Conservation (phyloP, 1,140 invertebrate species). For the honey bee (Apis mellifera) region DNA sequence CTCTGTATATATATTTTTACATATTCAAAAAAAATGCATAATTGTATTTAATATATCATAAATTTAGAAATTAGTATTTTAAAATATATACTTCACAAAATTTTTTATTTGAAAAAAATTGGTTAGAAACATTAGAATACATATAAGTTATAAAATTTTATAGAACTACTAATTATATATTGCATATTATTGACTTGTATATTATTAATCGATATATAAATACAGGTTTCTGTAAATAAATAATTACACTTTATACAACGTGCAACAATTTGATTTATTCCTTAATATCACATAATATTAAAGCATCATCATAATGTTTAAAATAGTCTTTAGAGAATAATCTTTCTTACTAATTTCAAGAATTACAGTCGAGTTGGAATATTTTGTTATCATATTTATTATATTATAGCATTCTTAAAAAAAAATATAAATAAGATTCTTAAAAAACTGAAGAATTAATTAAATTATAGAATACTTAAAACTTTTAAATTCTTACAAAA, state of each 20-base stretch:
- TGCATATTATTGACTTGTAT: slow-evolving; percentile 22
- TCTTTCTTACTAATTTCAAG: neutral
- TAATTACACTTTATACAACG: slow-evolving; percentile 26
- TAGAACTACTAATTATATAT: slow-evolving; percentile 23
- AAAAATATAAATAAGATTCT: neutral
- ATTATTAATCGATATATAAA: slow-evolving; percentile 16
- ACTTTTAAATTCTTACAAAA: neutral
- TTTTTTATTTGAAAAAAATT: neutral
- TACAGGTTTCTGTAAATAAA: slow-evolving; percentile 30
- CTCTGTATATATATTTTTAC: slow-evolving; percentile 1
- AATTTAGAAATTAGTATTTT: neutral
- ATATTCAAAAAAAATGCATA: neutral
- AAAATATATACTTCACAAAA: neutral
- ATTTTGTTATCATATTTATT: neutral
- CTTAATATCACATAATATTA: neutral
- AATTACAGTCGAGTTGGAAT: neutral
- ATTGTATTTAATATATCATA: slow-evolving; percentile 1
- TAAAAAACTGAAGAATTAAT: neutral
- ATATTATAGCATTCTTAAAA: neutral
- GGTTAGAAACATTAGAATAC: too few relatives aligned
- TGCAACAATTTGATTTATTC: slow-evolving; percentile 21
- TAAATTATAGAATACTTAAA: neutral
- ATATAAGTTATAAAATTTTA: slow-evolving; percentile 6
- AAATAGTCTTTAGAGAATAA: neutral
- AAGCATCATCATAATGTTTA: neutral